These are phyloP conservation scores for Lepilemur ruficaudatus DNA, from an alignment of 2,797 vertebrate genomes.

Conservation along the genomic window DNA sequence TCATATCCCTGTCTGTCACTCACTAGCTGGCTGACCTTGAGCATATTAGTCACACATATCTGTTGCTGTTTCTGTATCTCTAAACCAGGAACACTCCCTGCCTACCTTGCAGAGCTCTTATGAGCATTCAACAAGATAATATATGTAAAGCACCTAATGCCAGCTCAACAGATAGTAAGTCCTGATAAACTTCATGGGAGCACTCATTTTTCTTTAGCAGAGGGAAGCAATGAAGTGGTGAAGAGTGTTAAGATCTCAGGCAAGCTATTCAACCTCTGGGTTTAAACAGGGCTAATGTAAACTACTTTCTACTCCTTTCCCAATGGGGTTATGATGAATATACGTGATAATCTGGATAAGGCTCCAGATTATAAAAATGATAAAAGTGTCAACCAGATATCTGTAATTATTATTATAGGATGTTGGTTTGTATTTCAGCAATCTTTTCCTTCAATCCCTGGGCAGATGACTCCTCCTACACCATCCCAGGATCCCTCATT, in stretches of 20 bases:
- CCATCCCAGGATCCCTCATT: neutral
- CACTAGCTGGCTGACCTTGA: neutral
- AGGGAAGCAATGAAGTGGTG: neutral
- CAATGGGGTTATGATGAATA: neutral
- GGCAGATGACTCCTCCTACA: neutral
- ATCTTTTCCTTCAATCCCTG: neutral
- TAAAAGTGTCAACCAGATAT: neutral
- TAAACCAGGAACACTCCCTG: neutral
- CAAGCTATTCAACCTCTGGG: neutral
- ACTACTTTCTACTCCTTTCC: neutral
- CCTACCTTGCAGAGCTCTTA: neutral
- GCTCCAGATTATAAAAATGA: neutral
- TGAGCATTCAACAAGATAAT: neutral
- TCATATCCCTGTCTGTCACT: neutral
- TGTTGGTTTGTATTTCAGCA: neutral
- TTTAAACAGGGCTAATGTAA: neutral
- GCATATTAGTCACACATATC: rapidly evolving
- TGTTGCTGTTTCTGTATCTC: neutral
- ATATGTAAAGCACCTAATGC: rapidly evolving
- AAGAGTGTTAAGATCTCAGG: neutral
- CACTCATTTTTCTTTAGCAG: too few species aligned
- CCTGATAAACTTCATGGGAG: neutral
- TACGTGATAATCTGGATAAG: rapidly evolving
- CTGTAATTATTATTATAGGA: too few species aligned
- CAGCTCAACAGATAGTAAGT: neutral